phyloP scores from a whole-genome alignment of 2,797 vertebrate genomes.

The Catostomus latipinnis region DNA sequence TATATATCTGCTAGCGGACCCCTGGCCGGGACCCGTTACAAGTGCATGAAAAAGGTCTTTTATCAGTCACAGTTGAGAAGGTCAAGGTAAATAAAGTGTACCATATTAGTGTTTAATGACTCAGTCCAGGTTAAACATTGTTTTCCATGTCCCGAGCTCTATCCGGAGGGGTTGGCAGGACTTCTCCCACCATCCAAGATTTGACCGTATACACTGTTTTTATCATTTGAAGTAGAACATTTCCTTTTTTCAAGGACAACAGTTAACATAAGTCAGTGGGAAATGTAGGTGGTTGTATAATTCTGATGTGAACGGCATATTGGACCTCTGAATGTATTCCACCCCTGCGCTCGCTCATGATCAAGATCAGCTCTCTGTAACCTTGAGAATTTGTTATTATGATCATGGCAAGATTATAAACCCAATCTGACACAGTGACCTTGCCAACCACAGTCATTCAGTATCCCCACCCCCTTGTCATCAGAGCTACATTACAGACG shows the following conservation, averaged over 20 bases:
- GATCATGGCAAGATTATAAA: slow-evolving; percentile 53
- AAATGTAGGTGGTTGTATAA: slow-evolving; percentile 18
- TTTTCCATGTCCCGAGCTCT: background rate
- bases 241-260: slow-evolving; percentile 12
- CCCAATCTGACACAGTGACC: slow-evolving; percentile 67
- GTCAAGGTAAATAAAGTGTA: too few species aligned
- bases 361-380: slow-evolving; percentile 24
- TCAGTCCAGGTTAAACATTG: background rate
- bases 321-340: slow-evolving; percentile 36
- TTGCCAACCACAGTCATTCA: slow-evolving; percentile 55
- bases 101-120: too few species aligned
- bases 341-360: slow-evolving; percentile 26
- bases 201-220: too few species aligned
- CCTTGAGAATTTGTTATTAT: slow-evolving; percentile 48
- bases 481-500: slow-evolving; percentile 54
- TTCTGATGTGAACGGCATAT: slow-evolving; percentile 22
- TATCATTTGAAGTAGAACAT: background rate
- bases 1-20: too few species aligned
- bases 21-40: too few species aligned
- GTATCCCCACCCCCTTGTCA: slow-evolving; percentile 61
- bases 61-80: too few species aligned
- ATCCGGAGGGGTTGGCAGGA: background rate
- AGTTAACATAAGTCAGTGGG: slow-evolving; percentile 12
- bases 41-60: too few species aligned
- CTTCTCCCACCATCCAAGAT: too few species aligned